Percentiles rank a stretch among this genome's conserved stretches.
phyloP scores from a whole-genome alignment of 2,797 vertebrate species.

The Rachycentron canadum region DNA sequence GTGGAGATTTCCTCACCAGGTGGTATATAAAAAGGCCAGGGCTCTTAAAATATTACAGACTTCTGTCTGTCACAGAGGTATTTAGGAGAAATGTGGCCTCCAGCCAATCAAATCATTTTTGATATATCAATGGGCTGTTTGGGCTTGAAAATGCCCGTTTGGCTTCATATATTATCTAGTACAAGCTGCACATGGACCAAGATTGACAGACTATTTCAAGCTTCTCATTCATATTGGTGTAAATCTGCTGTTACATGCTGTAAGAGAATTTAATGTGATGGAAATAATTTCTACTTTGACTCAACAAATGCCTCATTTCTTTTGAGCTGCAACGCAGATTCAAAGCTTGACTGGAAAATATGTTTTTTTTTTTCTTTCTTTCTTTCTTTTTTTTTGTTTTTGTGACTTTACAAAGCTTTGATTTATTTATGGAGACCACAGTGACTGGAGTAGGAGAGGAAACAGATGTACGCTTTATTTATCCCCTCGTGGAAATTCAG shows the following conservation, averaged over 20 bases:
- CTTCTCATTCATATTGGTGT: background rate
- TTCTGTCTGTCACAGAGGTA: conserved; percentile 52
- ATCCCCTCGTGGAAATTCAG: too few relatives aligned
- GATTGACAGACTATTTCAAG: background rate
- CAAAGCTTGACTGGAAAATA: background rate
- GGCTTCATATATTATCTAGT: background rate
- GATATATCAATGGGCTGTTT: conserved; percentile 16
- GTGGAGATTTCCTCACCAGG: conserved; percentile 75
- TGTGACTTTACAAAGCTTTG: background rate
- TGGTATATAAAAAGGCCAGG: conserved; percentile 62
- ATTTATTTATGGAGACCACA: background rate
- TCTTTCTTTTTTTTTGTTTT: background rate
- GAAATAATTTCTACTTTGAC: background rate
- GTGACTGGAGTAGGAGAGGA: background rate
- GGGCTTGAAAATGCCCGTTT: conserved; percentile 4
- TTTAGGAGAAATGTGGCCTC: conserved; percentile 32
- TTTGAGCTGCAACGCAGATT: background rate
- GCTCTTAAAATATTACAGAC: conserved; percentile 67
- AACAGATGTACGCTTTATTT: too few relatives aligned
- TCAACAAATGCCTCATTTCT: background rate
- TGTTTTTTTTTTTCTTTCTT: background rate
- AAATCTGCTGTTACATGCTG: background rate
- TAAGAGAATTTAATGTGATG: background rate
- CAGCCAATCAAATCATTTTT: conserved; percentile 22
- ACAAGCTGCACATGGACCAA: background rate